phyloP scores from a whole-genome alignment of 2,113 vertebrate species.

The Pungitius pungitius region DNA sequence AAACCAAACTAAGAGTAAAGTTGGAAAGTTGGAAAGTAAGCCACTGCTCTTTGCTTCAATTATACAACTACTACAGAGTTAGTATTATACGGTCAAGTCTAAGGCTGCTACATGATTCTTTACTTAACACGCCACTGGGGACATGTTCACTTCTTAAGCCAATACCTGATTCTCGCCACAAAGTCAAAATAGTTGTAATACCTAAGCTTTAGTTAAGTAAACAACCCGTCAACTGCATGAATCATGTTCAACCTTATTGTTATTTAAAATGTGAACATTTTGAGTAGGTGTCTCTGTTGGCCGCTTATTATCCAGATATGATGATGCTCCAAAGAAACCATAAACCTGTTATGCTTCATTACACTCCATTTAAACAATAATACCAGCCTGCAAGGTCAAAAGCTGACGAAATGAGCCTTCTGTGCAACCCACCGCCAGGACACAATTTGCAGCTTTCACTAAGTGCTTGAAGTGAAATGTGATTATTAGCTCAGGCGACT shows the following conservation, averaged over 20 bases:
- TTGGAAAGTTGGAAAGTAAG: background rate
- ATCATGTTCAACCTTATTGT: background rate
- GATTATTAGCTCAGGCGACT: slow-evolving; percentile 24
- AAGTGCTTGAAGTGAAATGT: slow-evolving; percentile 21
- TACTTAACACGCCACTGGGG: background rate
- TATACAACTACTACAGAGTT: background rate
- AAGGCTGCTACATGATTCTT: background rate
- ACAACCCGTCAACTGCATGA: slow-evolving; percentile 5
- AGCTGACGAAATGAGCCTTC: slow-evolving; percentile 25
- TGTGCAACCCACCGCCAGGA: slow-evolving; percentile 14
- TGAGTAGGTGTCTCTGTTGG: background rate
- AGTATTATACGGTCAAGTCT: background rate
- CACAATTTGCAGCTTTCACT: slow-evolving; percentile 30
- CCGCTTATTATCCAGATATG: slow-evolving; percentile 5
- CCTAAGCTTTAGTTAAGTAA: background rate
- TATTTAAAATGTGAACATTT: slow-evolving; percentile 2
- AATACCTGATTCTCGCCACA: background rate
- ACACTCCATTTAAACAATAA: slow-evolving; percentile 38
- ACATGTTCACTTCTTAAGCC: background rate
- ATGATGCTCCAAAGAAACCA: slow-evolving; percentile 22
- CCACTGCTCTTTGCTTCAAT: background rate
- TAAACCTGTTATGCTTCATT: slow-evolving; percentile 34
- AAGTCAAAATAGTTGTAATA: slow-evolving; percentile 3
- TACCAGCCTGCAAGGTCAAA: slow-evolving; percentile 39
- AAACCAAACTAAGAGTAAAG: background rate